Evolutionary conservation across 2,888 invertebrate genomes (phyloP), one percentile per base, ranked within the genome.

Genomic region (Tromatobia lineatoria): DNA sequence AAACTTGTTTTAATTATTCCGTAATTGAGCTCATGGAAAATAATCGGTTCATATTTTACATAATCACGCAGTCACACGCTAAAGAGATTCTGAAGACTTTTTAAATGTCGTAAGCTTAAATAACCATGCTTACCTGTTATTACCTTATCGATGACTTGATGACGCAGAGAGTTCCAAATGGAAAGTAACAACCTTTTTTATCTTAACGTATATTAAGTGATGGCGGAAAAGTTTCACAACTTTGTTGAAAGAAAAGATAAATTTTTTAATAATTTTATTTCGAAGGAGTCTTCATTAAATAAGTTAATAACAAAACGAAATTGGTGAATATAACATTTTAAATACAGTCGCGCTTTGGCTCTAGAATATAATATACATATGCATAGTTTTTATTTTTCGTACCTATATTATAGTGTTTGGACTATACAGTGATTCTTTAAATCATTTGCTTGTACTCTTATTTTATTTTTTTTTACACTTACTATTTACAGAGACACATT

Each of bases 401-500:
- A 64, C 18, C 38, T 64, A 64, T 38, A 13, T 64, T 20, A 0
- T n/a, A 18, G 11, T 34, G 18, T 64, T 38, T 64, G 64, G 64
- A 64, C 64, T 64, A 64, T 64, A 64, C 64, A 64, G 64, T 64
- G 64, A 42, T 38, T 61, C 3, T n/a, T 38, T 34, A 18, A 20
- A 64, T 64, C 42, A 64, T 42, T 64, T 38, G 38, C 64, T 64
- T 42, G 64, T 64, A 38, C 20, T 38, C 64, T 64, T 64, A 42
- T 57, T 25, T 25, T 61, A 18, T 61, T 34, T n/a, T 38, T 61
- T 64, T 38, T 20, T 64, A 64, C 38, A 64, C 64, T 64, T 64
- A 64, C 64, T 64, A 64, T 64, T 64, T 64, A 64, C 64, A 64
- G 64, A 38, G 64, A 64, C 64, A 64, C 64, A 64, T 64, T 64